A percentile compares a stretch with the other conserved stretches of the same genome.
Evolutionary conservation across 2,113 vertebrate species (phyloP).

Genomic region (Phyllostomus hastatus): DNA sequence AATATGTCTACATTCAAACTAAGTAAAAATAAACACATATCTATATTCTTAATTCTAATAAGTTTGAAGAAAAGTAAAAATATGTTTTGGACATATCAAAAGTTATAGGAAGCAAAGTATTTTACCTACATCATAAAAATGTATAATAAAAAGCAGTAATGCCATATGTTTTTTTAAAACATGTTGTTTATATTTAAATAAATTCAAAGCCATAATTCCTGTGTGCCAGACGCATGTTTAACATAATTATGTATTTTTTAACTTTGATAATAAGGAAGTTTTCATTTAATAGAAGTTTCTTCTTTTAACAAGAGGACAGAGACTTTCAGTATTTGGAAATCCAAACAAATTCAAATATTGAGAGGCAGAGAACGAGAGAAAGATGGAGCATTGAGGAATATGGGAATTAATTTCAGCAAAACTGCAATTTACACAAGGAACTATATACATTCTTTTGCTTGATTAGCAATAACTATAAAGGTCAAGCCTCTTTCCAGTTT

Average conservation of each 20-base stretch:
- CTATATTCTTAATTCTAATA: neutral
- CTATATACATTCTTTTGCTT: slow-evolving; percentile 5
- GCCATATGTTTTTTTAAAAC: neutral
- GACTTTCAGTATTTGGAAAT: neutral
- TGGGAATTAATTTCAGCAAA: neutral
- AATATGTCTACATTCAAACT: neutral
- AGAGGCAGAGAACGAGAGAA: neutral
- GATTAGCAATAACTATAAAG: neutral
- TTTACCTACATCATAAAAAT: neutral
- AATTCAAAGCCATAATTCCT: neutral
- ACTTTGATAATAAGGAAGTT: neutral
- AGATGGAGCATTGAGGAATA: neutral
- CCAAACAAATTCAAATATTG: neutral
- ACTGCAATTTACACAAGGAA: neutral
- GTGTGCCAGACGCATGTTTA: neutral
- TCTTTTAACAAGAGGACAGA: neutral
- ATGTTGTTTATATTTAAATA: neutral
- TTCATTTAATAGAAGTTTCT: neutral
- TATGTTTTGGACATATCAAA: neutral
- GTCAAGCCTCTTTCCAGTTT: neutral
- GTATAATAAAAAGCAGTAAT: too few relatives aligned
- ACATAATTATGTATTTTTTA: neutral
- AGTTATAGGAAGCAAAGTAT: neutral
- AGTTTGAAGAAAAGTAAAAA: neutral
- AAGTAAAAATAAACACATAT: neutral